A percentile compares a stretch with the other conserved stretches of the same genome.
Evolutionary conservation across 2,888 invertebrate genomes (phyloP).

Genomic region (Zaprionus lineosus): DNA sequence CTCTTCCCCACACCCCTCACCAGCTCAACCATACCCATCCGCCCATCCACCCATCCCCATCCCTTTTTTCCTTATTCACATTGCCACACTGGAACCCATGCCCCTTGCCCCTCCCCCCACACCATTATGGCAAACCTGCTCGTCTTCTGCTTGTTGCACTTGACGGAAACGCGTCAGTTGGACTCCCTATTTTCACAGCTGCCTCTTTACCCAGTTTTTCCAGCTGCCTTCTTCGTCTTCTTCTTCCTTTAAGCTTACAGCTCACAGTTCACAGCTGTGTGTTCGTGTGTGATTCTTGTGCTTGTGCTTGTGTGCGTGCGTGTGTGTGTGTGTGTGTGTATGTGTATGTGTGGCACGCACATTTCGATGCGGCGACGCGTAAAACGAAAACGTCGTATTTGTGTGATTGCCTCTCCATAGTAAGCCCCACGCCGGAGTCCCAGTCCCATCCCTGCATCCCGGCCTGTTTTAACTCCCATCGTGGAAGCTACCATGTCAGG

Average conservation of each 20-base stretch:
- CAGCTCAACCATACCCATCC: too few relatives aligned
- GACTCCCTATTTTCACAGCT: slow-evolving; percentile 8
- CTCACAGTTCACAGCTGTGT: not conserved
- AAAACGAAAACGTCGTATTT: slow-evolving; percentile 74
- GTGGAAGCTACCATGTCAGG: not conserved
- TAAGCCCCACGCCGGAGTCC: not conserved
- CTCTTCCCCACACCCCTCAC: too few relatives aligned
- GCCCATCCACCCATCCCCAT: not conserved
- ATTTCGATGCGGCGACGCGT: slow-evolving; percentile 73
- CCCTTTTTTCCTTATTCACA: too few relatives aligned
- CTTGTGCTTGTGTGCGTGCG: slow-evolving; percentile 7
- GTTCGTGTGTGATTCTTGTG: slow-evolving; percentile 20
- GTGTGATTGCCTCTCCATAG: slow-evolving; percentile 53
- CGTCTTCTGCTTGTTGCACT: slow-evolving; percentile 70
- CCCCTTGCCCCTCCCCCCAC: not conserved
- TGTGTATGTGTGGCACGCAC: slow-evolving; percentile 62
- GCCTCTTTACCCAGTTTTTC: not conserved
- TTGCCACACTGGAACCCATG: too few relatives aligned
- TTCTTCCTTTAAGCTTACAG: not conserved
- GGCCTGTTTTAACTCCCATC: not conserved
- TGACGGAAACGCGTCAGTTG: slow-evolving; percentile 76
- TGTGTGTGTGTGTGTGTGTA: slow-evolving; percentile 17
- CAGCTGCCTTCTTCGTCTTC: slow-evolving; percentile 1
- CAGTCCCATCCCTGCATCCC: too few relatives aligned
- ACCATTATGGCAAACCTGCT: slow-evolving; percentile 6